phyloP scores from a whole-genome alignment of 2,113 vertebrate species.

The Sula dactylatra region DNA sequence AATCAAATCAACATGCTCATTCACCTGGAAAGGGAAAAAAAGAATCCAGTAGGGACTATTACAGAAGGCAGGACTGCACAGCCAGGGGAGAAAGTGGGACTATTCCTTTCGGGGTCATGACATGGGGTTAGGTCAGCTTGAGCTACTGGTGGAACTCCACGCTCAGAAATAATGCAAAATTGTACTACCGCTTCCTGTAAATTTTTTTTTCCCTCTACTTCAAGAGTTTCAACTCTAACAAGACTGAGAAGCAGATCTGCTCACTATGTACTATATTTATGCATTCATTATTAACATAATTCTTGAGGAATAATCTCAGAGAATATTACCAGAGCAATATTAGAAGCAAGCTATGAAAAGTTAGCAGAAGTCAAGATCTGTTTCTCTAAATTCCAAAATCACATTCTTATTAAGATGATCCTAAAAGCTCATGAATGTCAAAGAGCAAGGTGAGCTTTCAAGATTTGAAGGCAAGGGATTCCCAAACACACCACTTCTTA shows the following conservation, averaged over 20 bases:
- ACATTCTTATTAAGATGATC: not conserved
- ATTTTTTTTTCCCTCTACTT: not conserved
- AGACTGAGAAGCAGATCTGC: not conserved
- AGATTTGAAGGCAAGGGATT: not conserved
- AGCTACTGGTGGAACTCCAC: not conserved
- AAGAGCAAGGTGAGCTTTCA: not conserved
- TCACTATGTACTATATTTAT: not conserved
- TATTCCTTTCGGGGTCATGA: not conserved
- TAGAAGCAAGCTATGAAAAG: not conserved
- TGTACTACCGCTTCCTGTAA: not conserved
- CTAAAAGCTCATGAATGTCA: not conserved
- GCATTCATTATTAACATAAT: not conserved
- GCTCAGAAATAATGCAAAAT: not conserved
- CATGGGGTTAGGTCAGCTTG: not conserved
- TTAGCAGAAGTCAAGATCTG: not conserved
- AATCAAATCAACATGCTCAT: not conserved
- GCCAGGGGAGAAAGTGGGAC: not conserved
- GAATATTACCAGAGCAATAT: not conserved
- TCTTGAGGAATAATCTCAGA: not conserved
- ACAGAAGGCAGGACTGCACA: not conserved
- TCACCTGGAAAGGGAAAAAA: not conserved
- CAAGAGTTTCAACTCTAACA: not conserved
- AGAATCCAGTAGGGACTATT: not conserved
- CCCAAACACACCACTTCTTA: not conserved
- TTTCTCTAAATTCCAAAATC: not conserved